These are phyloP conservation scores for Homarus americanus DNA, from an alignment of 1,140 invertebrate species.

Conservation along the genomic window DNA sequence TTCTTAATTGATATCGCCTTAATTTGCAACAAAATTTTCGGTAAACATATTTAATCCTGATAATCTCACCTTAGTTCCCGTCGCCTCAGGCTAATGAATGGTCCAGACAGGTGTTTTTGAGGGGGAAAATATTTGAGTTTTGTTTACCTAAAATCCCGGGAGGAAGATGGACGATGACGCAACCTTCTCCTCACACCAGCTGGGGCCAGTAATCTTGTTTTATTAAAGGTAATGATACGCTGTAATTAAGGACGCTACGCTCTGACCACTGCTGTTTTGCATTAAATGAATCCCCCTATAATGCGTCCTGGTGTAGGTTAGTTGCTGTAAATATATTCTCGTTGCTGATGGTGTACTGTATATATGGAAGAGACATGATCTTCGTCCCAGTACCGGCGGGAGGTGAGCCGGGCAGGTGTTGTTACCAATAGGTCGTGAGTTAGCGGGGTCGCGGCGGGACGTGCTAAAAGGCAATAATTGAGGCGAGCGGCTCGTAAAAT, in stretches of 20 bases:
- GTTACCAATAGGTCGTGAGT: too few relatives aligned
- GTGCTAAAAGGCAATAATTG: slow-evolving; percentile 32
- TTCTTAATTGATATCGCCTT: not conserved
- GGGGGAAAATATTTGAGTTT: not conserved
- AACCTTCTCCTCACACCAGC: not conserved
- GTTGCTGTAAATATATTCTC: too few relatives aligned
- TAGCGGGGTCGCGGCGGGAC: not conserved
- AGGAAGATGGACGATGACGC: not conserved
- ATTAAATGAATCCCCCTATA: not conserved
- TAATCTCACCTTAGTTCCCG: not conserved
- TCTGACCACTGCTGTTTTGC: slow-evolving; percentile 7
- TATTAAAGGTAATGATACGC: slow-evolving; percentile 41
- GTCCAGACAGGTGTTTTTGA: not conserved
- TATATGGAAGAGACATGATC: too few relatives aligned
- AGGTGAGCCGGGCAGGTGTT: too few relatives aligned
- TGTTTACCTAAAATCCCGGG: slow-evolving; percentile 35
- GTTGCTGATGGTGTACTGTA: too few relatives aligned
- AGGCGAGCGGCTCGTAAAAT: slow-evolving; percentile 28
- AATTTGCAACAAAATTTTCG: not conserved
- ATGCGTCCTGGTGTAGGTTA: not conserved
- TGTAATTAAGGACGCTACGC: slow-evolving; percentile 11
- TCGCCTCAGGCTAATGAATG: not conserved
- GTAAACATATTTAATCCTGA: not conserved
- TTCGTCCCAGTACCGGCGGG: too few relatives aligned
- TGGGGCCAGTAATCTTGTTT: slow-evolving; percentile 2